A percentile compares a stretch with the other conserved stretches of the same genome.
Conservation (phyloP, 2,888 invertebrate genomes). For the Eupithecia abbreviata region DNA sequence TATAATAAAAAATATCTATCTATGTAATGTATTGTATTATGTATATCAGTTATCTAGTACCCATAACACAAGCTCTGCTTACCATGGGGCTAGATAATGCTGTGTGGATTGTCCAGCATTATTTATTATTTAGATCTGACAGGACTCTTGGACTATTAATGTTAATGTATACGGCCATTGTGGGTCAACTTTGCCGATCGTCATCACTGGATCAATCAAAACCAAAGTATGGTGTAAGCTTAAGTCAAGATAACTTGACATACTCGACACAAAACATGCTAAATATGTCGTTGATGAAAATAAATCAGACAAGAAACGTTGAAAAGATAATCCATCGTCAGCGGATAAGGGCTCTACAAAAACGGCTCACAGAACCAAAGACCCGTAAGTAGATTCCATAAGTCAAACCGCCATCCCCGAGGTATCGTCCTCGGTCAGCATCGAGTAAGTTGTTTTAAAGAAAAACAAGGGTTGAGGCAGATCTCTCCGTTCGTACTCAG, state of each 20-base stretch:
- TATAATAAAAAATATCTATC: too few relatives aligned
- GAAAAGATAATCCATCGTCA: background rate
- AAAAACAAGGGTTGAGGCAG: slow-evolving; percentile 75
- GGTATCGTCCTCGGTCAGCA: slow-evolving; percentile 64
- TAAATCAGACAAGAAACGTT: background rate
- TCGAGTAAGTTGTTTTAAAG: slow-evolving; percentile 75
- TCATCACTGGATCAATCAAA: background rate
- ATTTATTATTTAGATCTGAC: too few relatives aligned
- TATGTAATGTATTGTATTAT: too few relatives aligned
- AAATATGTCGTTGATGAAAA: background rate
- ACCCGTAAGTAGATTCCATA: slow-evolving; percentile 40
- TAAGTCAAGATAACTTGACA: too few relatives aligned
- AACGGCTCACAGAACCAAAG: slow-evolving; percentile 24
- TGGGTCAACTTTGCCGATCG: too few relatives aligned
- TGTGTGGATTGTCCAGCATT: too few relatives aligned
- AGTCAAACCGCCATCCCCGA: slow-evolving; percentile 54
- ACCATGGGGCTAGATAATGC: too few relatives aligned
- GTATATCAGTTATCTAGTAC: too few relatives aligned
- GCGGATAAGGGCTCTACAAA: background rate
- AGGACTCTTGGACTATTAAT: too few relatives aligned
- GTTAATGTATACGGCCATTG: too few relatives aligned
- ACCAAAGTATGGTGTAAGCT: background rate
- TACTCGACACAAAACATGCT: too few relatives aligned
- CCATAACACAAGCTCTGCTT: too few relatives aligned
- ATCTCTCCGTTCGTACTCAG: slow-evolving; percentile 71